These are phyloP conservation scores for Acleris laterana DNA, from an alignment of 2,888 invertebrate genomes.

Conservation along the genomic window DNA sequence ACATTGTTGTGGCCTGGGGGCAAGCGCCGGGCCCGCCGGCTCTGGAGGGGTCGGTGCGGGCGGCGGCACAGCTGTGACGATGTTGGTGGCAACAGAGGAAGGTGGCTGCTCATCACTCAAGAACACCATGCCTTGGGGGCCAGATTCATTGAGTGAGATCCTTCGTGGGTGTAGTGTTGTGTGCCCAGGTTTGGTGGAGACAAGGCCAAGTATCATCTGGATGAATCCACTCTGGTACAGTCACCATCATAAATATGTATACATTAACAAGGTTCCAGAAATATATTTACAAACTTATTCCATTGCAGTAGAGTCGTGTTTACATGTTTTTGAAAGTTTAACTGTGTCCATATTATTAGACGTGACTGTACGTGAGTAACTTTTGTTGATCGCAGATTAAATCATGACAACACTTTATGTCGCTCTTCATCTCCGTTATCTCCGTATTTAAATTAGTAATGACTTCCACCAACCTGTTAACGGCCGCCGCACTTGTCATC, in stretches of 20 bases:
- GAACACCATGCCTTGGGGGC: slow-evolving; percentile 5
- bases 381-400: not conserved
- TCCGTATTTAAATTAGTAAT: slow-evolving; percentile 9
- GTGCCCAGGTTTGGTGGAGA: too few relatives aligned
- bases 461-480: slow-evolving; percentile 10
- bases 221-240: too few relatives aligned
- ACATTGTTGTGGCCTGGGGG: not conserved
- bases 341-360: too few relatives aligned
- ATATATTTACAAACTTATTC: too few relatives aligned
- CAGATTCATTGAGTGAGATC: slow-evolving; percentile 4
- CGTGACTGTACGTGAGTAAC: too few relatives aligned
- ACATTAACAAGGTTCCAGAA: too few relatives aligned
- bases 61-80: not conserved
- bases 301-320: too few relatives aligned
- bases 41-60: not conserved
- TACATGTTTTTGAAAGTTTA: too few relatives aligned
- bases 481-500: not conserved
- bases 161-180: too few relatives aligned
- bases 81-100: not conserved
- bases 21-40: too few relatives aligned
- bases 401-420: slow-evolving; percentile 4
- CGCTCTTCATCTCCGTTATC: slow-evolving; percentile 1
- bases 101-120: not conserved
- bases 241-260: too few relatives aligned
- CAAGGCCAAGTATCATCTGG: too few relatives aligned